These are phyloP conservation scores for Papilio protenor DNA, from an alignment of 2,888 invertebrate species.

Conservation along the genomic window DNA sequence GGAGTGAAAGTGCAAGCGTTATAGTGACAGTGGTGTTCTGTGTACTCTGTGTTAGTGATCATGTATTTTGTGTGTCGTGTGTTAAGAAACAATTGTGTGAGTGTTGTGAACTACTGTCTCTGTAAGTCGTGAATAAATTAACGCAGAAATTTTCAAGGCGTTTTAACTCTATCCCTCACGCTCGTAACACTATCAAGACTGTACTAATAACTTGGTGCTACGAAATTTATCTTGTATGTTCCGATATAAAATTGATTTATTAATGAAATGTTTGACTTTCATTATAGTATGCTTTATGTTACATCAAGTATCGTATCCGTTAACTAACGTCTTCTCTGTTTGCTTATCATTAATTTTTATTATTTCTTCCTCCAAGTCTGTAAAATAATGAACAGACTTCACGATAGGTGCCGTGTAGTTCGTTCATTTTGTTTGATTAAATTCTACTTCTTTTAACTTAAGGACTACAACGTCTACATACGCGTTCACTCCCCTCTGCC, in stretches of 20 bases:
- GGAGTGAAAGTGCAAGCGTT: too few species aligned
- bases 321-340: slow-evolving; percentile 24
- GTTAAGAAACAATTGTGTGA: too few species aligned
- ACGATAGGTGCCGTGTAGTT: background rate
- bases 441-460: too few species aligned
- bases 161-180: too few species aligned
- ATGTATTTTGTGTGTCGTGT: too few species aligned
- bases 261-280: slow-evolving; percentile 36
- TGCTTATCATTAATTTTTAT: slow-evolving; percentile 34
- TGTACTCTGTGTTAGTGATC: too few species aligned
- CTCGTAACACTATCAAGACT: too few species aligned
- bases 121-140: too few species aligned
- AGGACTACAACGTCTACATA: background rate
- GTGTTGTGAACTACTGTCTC: too few species aligned
- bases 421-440: background rate
- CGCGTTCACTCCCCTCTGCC: background rate
- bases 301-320: background rate
- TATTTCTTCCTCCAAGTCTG: slow-evolving; percentile 3
- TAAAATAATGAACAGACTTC: slow-evolving; percentile 1
- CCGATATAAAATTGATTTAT: background rate
- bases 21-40: too few species aligned
- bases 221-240: background rate
- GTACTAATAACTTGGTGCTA: too few species aligned
- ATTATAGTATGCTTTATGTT: slow-evolving; percentile 26
- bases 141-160: too few species aligned